A percentile compares a stretch with the other conserved stretches of the same genome.
Conservation (phyloP, 2,113 vertebrate genomes). For the Odocoileus virginianus region DNA sequence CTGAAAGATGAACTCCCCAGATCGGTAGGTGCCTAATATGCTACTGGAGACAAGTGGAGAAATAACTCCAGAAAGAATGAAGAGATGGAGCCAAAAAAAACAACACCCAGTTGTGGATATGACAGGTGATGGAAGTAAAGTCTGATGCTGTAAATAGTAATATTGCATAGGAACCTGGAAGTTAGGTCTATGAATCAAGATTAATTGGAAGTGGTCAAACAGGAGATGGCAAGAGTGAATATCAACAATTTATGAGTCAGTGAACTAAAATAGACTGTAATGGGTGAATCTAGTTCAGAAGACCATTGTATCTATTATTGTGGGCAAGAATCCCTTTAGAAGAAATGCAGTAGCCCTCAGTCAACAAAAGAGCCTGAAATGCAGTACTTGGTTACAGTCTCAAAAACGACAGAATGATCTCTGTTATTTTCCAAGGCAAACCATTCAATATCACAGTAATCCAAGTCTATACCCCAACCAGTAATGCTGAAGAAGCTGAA, state of each 20-base stretch:
- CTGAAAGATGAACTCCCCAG: background rate
- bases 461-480: background rate
- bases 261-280: background rate
- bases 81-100: background rate
- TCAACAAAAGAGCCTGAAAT: background rate
- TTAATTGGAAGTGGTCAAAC: background rate
- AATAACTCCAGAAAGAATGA: background rate
- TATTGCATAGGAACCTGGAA: background rate
- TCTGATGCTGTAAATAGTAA: background rate
- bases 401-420: background rate
- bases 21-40: background rate
- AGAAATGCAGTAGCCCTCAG: background rate
- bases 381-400: background rate
- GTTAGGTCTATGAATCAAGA: background rate
- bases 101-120: background rate
- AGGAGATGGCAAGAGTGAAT: background rate
- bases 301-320: background rate
- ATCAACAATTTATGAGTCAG: background rate
- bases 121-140: background rate
- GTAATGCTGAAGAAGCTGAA: background rate
- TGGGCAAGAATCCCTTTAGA: background rate
- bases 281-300: background rate
- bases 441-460: background rate
- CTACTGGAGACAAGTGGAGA: background rate
- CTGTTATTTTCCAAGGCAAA: background rate